Percentiles rank a stretch among this genome's conserved stretches.
Evolutionary conservation across 2,888 invertebrate genomes (phyloP).

Genomic region (Himalopsyche tibetana): DNA sequence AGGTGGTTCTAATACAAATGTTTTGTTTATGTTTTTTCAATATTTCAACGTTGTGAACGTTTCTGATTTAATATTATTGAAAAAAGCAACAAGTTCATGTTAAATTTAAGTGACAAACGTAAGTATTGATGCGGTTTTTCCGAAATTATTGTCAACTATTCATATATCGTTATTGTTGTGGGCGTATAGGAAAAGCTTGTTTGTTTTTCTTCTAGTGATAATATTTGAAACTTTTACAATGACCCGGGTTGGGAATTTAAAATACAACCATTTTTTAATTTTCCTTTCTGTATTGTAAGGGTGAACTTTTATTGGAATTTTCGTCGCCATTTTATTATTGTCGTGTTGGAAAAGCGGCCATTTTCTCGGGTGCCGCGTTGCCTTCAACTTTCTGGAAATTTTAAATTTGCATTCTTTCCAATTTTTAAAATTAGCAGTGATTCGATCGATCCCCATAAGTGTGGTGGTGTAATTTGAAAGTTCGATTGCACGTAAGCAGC

Average conservation of each 20-base stretch:
- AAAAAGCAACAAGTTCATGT: constrained; percentile 22
- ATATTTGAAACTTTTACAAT: neutral
- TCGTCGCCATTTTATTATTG: constrained; percentile 79
- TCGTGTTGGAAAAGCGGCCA: constrained; percentile 78
- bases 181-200: constrained; percentile 41
- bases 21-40: constrained; percentile 53
- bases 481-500: constrained; percentile 59
- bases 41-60: neutral
- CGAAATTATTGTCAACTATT: constrained; percentile 44
- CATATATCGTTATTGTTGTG: constrained; percentile 48
- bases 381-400: constrained; percentile 64
- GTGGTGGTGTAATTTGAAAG: constrained; percentile 7
- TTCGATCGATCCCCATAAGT: neutral
- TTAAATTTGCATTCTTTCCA: constrained; percentile 17
- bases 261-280: neutral
- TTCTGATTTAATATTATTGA: constrained; percentile 18
- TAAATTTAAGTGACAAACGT: constrained; percentile 47
- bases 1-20: constrained; percentile 54
- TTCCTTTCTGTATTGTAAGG: neutral
- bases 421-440: constrained; percentile 1
- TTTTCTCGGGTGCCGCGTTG: constrained; percentile 79
- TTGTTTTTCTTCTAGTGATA: neutral
- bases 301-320: constrained; percentile 72
- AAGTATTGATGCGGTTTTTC: constrained; percentile 53
- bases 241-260: neutral